Percentiles rank a stretch among this genome's conserved stretches.
phyloP scores from a whole-genome alignment of 2,113 vertebrate genomes.

The Mugil cephalus region DNA sequence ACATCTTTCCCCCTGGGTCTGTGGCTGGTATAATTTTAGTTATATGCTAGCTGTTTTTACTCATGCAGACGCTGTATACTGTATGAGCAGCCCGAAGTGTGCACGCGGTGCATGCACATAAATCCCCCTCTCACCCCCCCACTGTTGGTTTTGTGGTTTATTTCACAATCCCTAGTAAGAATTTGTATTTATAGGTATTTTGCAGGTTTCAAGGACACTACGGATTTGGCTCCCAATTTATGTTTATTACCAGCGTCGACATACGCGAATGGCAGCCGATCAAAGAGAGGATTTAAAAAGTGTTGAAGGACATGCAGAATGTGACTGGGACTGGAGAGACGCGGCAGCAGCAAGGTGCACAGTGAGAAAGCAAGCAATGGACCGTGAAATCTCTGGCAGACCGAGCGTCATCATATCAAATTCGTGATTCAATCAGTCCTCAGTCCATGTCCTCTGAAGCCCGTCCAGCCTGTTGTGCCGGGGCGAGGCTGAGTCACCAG shows the following conservation, averaged over 20 bases:
- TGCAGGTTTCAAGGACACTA: constrained; percentile 33
- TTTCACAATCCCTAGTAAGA: neutral
- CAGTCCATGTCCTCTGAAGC: constrained; percentile 48
- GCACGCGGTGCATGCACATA: neutral
- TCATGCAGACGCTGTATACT: neutral
- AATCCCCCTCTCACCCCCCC: too few species aligned
- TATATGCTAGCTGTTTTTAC: constrained; percentile 8
- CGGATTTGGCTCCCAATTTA: constrained; percentile 1
- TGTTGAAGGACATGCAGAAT: neutral
- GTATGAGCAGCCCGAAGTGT: constrained; percentile 4
- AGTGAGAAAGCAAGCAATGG: constrained; percentile 45
- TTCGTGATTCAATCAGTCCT: constrained; percentile 66
- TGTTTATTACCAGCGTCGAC: constrained; percentile 19
- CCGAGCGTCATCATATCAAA: constrained; percentile 47
- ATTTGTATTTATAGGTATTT: constrained; percentile 26
- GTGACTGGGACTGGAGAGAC: constrained; percentile 14
- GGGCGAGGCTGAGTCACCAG: constrained; percentile 50
- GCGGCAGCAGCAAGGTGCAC: constrained; percentile 53
- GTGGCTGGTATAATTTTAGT: constrained; percentile 40
- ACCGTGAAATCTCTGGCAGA: constrained; percentile 54
- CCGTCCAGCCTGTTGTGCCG: constrained; percentile 21
- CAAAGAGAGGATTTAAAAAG: constrained; percentile 36
- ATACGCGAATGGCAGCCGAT: constrained; percentile 15
- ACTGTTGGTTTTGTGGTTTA: constrained; percentile 9
- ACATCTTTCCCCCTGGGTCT: constrained; percentile 45